A percentile compares a stretch with the other conserved stretches of the same genome.
These are phyloP conservation scores for Falco novaeseelandiae DNA, from an alignment of 2,797 vertebrate genomes.

Conservation along the genomic window DNA sequence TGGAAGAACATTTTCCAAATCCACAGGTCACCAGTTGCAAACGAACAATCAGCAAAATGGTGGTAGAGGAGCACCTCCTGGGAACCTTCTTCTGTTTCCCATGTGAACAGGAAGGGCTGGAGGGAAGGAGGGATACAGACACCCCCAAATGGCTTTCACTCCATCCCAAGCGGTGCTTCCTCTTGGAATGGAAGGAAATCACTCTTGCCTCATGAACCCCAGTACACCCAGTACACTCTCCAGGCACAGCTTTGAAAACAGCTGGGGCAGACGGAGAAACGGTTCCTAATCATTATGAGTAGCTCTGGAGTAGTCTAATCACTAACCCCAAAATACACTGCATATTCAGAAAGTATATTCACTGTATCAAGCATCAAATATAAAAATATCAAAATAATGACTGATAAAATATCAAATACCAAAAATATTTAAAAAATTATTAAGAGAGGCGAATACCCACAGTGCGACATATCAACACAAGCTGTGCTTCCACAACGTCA, in stretches of 20 bases:
- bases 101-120: neutral
- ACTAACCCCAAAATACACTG: neutral
- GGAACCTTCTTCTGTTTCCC: neutral
- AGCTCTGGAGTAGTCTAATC: neutral
- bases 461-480: neutral
- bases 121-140: neutral
- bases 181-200: neutral
- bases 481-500: neutral
- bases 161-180: neutral
- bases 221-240: neutral
- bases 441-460: neutral
- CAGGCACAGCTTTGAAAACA: neutral
- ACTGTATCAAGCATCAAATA: too few species aligned
- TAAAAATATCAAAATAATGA: neutral
- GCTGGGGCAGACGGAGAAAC: neutral
- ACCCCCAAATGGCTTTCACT: neutral
- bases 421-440: neutral
- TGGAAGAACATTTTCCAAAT: neutral
- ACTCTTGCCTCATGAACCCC: neutral
- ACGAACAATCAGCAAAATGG: rapidly evolving
- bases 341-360: neutral
- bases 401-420: too few species aligned
- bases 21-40: neutral
- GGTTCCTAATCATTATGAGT: neutral
- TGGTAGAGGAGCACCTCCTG: neutral